These are phyloP conservation scores for Orientallactaga sibirica DNA, from an alignment of 2,797 vertebrate genomes.

Conservation along the genomic window DNA sequence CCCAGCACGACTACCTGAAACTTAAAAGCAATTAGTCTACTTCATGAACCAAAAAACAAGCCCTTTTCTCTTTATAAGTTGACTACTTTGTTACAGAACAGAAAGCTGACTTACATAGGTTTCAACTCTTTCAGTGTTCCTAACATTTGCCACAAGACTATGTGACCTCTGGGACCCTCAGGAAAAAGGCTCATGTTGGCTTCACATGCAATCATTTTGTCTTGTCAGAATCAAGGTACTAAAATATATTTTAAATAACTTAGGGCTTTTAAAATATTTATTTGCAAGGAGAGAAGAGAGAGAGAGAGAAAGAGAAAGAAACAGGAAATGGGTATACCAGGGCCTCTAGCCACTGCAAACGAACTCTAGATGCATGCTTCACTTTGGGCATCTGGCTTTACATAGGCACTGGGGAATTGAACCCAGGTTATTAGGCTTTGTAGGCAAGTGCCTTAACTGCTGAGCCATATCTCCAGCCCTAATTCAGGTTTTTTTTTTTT, in stretches of 20 bases:
- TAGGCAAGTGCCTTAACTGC: too few relatives aligned
- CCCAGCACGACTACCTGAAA: neutral
- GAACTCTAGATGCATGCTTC: too few relatives aligned
- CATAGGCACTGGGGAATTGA: too few relatives aligned
- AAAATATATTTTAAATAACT: constrained; percentile 55
- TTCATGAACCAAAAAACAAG: neutral
- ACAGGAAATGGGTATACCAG: too few relatives aligned
- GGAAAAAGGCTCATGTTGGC: neutral
- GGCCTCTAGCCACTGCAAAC: too few relatives aligned
- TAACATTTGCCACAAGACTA: neutral
- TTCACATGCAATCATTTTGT: neutral
- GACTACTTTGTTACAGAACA: too few relatives aligned
- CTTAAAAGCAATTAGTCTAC: neutral
- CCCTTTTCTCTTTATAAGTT: neutral
- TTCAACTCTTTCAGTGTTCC: neutral
- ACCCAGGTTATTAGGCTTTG: too few relatives aligned
- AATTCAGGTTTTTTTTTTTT: neutral
- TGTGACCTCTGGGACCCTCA: neutral
- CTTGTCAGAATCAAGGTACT: constrained; percentile 19
- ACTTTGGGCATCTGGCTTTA: too few relatives aligned
- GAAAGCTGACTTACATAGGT: neutral
- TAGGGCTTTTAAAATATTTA: neutral
- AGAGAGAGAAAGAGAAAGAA: too few relatives aligned
- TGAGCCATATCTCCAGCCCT: too few relatives aligned
- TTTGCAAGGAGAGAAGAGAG: too few relatives aligned